Base-by-base conservation (phyloP, 2,888 invertebrate genomes). In the Limenitis arthemis region DNA sequence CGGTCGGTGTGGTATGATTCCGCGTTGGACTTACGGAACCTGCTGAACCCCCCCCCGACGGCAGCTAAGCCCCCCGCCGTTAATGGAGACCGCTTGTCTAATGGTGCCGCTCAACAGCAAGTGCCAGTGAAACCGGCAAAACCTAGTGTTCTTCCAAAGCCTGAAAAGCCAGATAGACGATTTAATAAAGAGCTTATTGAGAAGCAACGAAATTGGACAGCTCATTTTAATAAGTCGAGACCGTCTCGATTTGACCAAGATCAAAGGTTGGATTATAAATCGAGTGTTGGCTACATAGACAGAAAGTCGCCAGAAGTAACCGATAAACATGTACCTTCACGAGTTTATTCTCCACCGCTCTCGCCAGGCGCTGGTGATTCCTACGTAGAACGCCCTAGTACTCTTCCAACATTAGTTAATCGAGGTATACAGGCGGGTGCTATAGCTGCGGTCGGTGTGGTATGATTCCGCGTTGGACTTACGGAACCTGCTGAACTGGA, bases 181-280 rank as follows among this genome's bases (percentile, higher is more conserved):
- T 92, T 94, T 66, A 94, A 94, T 57, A 93, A 94, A 62, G 95
- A 96, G 75, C 85, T 95, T 50, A 96, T 96, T 62, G 95, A 95
- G 77, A 94, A 95, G 68, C 96, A 95, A 72, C 92, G 93, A 71
- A 96, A 96, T 81, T 96, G 95, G 96, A 95, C 95, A 32, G 93
- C 94, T 55, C 95, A 95, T 79, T 96, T 95, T 75, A 93, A 93
- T 54, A 94, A 94, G 84, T 89, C 92, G 47, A 90, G 92, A 61
- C 88, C 91, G 43, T 58, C 71, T 53, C 76, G 81, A 56, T 72
- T 68, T 57, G 85, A 84, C 54, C 64, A 68, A 51, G 84, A 85
- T 58, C 61, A 66, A 47, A 78, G 72, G 67, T 57, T 70, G 47
- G 85, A 84, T 50, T 70, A 77, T 58, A 79, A 74, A 70, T 74